Evolutionary conservation across 2,888 invertebrate species (phyloP).

Genomic region (Orthosia gracilis): DNA sequence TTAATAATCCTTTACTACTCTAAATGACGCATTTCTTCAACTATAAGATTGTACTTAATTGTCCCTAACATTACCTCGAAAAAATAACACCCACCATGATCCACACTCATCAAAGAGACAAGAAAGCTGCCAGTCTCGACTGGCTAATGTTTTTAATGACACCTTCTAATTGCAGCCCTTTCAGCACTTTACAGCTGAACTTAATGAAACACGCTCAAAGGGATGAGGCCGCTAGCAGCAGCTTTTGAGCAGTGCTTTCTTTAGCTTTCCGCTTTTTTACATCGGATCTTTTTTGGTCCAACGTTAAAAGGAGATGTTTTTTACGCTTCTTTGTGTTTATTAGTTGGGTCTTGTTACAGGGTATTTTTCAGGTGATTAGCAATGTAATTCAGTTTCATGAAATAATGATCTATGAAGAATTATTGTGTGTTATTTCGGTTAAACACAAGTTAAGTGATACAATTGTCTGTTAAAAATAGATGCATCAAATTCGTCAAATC

Average conservation of each 20-base stretch:
- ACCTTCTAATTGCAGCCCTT: slow-evolving; percentile 46
- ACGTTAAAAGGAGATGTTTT: slow-evolving; percentile 10
- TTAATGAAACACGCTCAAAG: slow-evolving; percentile 55
- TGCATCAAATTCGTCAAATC: too few relatives aligned
- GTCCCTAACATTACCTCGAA: too few relatives aligned
- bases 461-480: too few relatives aligned
- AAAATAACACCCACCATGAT: neutral
- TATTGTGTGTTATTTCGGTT: too few relatives aligned
- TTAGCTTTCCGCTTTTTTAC: slow-evolving; percentile 19
- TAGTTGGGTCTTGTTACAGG: neutral
- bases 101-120: neutral
- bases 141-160: slow-evolving; percentile 38
- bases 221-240: slow-evolving; percentile 34
- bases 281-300: slow-evolving; percentile 22
- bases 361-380: neutral
- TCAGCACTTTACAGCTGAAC: slow-evolving; percentile 41
- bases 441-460: too few relatives aligned
- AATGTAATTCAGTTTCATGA: too few relatives aligned
- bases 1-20: neutral
- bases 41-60: neutral
- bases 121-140: neutral
- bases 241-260: slow-evolving; percentile 42
- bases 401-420: too few relatives aligned
- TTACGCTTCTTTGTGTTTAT: slow-evolving; percentile 13
- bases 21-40: neutral